Evolutionary conservation across 2,888 invertebrate genomes (phyloP).

Genomic region (Adelognathus sp.): DNA sequence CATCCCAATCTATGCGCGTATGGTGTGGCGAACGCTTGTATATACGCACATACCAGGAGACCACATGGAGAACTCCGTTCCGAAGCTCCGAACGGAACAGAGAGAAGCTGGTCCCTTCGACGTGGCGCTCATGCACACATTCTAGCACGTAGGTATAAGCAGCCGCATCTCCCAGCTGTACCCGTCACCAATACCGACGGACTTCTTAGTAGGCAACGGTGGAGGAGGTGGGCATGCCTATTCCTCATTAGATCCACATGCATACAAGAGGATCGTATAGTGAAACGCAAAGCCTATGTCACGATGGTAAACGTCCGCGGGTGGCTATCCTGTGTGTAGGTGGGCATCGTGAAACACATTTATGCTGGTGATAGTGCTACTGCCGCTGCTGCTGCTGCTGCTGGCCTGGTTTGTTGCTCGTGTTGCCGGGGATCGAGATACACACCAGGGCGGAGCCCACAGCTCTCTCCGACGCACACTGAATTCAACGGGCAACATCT

Average conservation of each 20-base stretch:
- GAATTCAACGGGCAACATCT: conserved; percentile 31
- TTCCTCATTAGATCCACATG: conserved; percentile 63
- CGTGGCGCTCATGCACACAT: conserved; percentile 1
- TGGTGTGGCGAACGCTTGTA: not conserved
- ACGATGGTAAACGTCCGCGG: conserved; percentile 21
- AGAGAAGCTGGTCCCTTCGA: conserved; percentile 1
- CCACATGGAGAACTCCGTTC: not conserved
- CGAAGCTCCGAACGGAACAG: not conserved
- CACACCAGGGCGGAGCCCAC: conserved; percentile 7
- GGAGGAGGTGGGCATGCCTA: too few relatives aligned
- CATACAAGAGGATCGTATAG: conserved; percentile 52
- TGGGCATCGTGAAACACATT: conserved; percentile 1
- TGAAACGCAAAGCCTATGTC: conserved; percentile 60
- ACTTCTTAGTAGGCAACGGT: conserved; percentile 28
- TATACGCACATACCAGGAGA: not conserved
- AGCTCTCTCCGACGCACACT: conserved; percentile 1
- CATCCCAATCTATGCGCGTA: conserved; percentile 66
- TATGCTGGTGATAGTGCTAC: not conserved
- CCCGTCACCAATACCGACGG: conserved; percentile 17
- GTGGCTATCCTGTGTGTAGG: not conserved
- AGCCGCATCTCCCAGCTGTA: not conserved
- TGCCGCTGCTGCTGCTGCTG: not conserved
- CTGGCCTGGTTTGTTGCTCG: not conserved
- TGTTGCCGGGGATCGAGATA: conserved; percentile 7
- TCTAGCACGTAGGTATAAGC: not conserved